Conservation (phyloP, 2,797 vertebrate genomes). For the Danio kyathit region DNA sequence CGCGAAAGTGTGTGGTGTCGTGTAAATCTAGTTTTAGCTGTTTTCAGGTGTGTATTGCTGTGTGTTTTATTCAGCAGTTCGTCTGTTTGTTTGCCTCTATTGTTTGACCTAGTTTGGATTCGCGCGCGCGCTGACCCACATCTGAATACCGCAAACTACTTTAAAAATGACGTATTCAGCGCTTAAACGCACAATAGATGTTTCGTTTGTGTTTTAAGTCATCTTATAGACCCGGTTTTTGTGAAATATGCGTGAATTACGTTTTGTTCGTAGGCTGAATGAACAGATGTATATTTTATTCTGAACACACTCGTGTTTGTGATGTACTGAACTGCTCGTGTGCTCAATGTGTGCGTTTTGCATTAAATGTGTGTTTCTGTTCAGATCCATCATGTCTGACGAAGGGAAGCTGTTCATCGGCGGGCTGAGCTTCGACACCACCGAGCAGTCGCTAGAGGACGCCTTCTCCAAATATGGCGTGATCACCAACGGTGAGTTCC, state of each 20-base stretch:
- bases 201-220: background rate
- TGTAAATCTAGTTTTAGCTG: accelerated
- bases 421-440: conserved; percentile 94
- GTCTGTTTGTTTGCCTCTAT: background rate
- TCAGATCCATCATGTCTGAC: conserved; percentile 79
- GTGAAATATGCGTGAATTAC: no score
- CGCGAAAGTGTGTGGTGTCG: background rate
- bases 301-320: no score
- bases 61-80: accelerated
- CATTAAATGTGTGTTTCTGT: background rate
- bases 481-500: conserved; percentile 87
- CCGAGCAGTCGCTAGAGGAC: conserved; percentile 89
- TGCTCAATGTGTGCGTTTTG: accelerated
- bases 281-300: accelerated
- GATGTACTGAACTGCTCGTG: no score
- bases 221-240: no score
- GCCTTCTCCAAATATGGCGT: conserved; percentile 94
- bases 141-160: accelerated
- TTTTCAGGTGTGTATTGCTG: accelerated
- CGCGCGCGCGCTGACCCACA: background rate
- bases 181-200: accelerated
- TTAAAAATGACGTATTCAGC: accelerated
- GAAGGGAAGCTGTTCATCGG: conserved; percentile 96
- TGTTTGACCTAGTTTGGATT: conserved; percentile 43
- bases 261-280: no score